Evolutionary conservation across 2,888 invertebrate genomes (phyloP).

Genomic region (Diabrotica balteata): DNA sequence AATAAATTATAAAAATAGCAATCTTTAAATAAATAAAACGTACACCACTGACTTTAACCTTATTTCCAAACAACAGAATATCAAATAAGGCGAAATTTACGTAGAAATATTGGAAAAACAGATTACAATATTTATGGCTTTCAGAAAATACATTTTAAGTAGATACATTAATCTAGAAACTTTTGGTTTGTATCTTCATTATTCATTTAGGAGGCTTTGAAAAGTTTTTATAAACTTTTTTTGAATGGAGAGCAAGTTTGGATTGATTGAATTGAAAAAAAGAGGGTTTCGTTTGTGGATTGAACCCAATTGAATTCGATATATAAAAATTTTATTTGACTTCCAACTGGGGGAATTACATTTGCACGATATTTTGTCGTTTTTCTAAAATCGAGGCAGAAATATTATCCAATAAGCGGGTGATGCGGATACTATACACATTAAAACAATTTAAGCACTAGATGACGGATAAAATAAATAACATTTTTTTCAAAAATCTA

Average conservation of each 20-base stretch:
- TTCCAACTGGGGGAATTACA: no score
- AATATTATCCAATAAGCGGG: no score
- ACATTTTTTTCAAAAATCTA: no score
- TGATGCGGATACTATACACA: no score
- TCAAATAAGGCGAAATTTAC: conserved; percentile 15
- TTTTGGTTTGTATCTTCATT: conserved; percentile 19
- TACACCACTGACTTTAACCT: not conserved
- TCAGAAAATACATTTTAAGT: conserved; percentile 17
- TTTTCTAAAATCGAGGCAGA: no score
- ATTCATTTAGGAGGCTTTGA: conserved; percentile 15
- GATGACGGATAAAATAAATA: no score
- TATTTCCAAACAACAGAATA: conserved; percentile 13
- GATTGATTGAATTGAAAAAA: conserved; percentile 6
- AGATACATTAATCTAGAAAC: conserved; percentile 20
- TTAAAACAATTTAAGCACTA: no score
- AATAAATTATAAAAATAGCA: no score
- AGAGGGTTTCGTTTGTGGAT: conserved; percentile 4
- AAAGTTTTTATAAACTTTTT: conserved; percentile 1
- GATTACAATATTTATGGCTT: conserved; percentile 20
- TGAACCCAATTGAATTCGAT: not conserved
- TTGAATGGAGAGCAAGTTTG: not conserved
- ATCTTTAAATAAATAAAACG: no score
- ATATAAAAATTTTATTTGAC: not conserved
- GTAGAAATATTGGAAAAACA: conserved; percentile 15
- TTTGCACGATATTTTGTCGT: no score